phyloP scores from a whole-genome alignment of 2,797 vertebrate genomes.

The Otus scops region DNA sequence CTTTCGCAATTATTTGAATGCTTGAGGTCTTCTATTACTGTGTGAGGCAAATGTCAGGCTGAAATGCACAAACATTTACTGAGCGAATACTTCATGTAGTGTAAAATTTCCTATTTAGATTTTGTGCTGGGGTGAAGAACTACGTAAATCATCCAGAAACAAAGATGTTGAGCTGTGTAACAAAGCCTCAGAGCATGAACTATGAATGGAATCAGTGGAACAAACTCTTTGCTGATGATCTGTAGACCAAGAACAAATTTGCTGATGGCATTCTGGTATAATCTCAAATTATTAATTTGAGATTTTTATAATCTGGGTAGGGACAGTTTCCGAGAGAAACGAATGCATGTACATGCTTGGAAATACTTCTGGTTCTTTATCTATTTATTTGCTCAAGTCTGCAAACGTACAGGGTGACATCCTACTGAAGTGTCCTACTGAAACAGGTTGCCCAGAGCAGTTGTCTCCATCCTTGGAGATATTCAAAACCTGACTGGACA shows the following conservation, averaged over 20 bases:
- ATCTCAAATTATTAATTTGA: background rate
- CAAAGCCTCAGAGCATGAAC: background rate
- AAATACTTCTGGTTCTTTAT: background rate
- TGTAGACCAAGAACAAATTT: background rate
- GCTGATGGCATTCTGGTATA: background rate
- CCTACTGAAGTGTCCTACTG: background rate
- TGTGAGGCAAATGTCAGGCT: background rate
- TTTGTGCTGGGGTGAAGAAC: background rate
- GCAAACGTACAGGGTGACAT: background rate
- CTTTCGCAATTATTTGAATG: background rate
- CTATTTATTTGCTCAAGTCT: background rate
- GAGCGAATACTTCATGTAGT: background rate
- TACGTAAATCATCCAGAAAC: background rate
- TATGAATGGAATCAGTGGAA: background rate
- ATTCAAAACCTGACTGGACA: background rate
- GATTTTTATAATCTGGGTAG: background rate
- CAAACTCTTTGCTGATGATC: background rate
- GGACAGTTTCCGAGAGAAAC: background rate
- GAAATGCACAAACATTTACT: background rate
- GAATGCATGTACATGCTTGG: background rate
- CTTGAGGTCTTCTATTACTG: background rate
- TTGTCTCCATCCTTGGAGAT: background rate
- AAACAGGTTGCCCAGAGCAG: background rate
- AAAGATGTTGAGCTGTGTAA: background rate
- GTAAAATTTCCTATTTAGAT: conserved; percentile 5